Evolutionary conservation across 2,888 invertebrate species (phyloP).

Genomic region (Mantis religiosa): DNA sequence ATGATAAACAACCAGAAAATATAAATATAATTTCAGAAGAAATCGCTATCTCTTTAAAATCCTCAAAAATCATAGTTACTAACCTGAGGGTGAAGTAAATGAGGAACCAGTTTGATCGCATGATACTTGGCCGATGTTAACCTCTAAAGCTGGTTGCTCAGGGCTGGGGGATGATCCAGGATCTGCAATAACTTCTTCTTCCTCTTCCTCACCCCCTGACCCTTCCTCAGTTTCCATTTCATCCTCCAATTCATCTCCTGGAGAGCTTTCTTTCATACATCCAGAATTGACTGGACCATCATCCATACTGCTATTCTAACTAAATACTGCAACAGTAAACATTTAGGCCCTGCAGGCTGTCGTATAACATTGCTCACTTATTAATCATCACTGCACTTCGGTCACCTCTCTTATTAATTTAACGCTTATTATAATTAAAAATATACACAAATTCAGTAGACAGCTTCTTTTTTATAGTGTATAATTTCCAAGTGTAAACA

Average conservation of each 20-base stretch:
- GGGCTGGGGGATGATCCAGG: slow-evolving; percentile 21
- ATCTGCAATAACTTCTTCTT: slow-evolving; percentile 28
- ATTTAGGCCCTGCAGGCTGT: background rate
- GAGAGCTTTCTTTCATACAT: slow-evolving; percentile 14
- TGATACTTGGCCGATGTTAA: background rate
- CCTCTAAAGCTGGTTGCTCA: background rate
- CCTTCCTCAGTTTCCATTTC: slow-evolving; percentile 30
- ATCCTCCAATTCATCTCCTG: slow-evolving; percentile 25
- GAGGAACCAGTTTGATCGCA: background rate
- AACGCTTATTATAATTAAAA: background rate
- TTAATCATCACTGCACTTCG: background rate
- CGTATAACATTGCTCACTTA: background rate
- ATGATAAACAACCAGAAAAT: too few species aligned
- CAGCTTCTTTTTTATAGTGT: background rate
- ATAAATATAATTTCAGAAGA: background rate
- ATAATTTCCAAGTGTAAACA: background rate
- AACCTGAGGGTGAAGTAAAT: background rate
- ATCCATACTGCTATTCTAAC: slow-evolving; percentile 4
- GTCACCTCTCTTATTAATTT: background rate
- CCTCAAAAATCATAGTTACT: background rate
- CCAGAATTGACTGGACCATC: slow-evolving; percentile 3
- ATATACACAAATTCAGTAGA: background rate
- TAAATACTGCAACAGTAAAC: background rate
- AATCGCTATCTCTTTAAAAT: background rate
- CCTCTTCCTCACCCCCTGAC: slow-evolving; percentile 30